Conservation (phyloP, 2,888 invertebrate genomes). For the Terebella lapidaria region DNA sequence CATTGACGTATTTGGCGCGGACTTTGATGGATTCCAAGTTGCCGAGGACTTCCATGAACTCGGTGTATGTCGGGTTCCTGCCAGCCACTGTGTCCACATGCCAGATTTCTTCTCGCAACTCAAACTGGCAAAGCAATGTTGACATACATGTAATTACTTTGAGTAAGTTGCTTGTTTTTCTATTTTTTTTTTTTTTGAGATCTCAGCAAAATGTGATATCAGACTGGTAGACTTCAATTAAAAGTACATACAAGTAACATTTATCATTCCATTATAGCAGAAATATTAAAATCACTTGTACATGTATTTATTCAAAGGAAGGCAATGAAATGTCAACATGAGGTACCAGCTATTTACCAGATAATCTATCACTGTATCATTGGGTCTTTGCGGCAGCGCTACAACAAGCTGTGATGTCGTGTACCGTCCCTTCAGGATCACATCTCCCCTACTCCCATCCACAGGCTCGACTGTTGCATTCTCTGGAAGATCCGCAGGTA, state of each 20-base stretch:
- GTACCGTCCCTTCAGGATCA: constrained; percentile 21
- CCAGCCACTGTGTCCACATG: constrained; percentile 19
- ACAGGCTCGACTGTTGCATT: not conserved
- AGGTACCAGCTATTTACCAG: too few relatives aligned
- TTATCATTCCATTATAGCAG: too few relatives aligned
- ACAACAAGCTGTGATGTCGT: constrained; percentile 19
- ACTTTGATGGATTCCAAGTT: constrained; percentile 17
- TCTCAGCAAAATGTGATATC: too few relatives aligned
- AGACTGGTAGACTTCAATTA: too few relatives aligned
- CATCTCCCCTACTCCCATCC: constrained; percentile 19
- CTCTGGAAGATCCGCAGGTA: constrained; percentile 2
- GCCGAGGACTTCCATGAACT: constrained; percentile 23
- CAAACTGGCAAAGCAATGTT: constrained; percentile 18
- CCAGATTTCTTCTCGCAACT: constrained; percentile 21
- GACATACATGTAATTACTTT: too few relatives aligned
- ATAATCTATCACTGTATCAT: not conserved
- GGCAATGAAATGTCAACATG: too few relatives aligned
- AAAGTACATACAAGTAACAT: too few relatives aligned
- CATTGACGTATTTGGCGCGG: constrained; percentile 26
- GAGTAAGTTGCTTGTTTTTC: too few relatives aligned
- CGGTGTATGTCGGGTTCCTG: constrained; percentile 17
- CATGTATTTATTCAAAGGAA: too few relatives aligned
- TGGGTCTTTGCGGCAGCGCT: constrained; percentile 10
- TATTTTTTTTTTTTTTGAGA: too few relatives aligned
- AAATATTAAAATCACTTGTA: too few relatives aligned